Conservation (phyloP, 2,888 invertebrate genomes). For the Lasioglossum malachurum region DNA sequence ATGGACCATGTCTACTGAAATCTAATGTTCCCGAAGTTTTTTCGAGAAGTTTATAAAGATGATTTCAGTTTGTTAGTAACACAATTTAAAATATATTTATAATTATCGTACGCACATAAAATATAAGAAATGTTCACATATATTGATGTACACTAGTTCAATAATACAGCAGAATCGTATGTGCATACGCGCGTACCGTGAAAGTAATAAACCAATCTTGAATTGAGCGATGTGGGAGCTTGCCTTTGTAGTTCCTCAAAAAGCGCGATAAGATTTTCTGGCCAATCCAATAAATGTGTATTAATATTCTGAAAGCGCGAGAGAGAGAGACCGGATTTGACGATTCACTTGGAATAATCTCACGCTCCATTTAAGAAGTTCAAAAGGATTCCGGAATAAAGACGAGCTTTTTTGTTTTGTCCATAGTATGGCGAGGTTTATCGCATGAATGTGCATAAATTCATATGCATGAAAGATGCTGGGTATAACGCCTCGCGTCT, state of each 20-base stretch:
- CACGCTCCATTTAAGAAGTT: neutral
- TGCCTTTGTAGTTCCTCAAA: neutral
- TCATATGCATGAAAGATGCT: conserved; percentile 31
- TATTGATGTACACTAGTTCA: neutral
- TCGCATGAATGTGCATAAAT: conserved; percentile 22
- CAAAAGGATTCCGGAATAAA: neutral
- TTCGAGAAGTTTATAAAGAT: neutral
- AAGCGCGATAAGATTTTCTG: neutral
- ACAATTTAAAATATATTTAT: neutral
- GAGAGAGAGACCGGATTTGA: neutral
- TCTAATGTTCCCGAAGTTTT: neutral
- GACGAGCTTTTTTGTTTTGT: neutral
- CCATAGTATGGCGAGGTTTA: conserved; percentile 4
- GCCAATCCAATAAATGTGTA: neutral
- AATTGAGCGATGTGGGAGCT: neutral
- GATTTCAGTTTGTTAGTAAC: neutral
- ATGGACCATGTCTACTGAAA: neutral
- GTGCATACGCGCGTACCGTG: neutral
- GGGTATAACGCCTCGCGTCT: neutral
- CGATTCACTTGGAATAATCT: conserved; percentile 1
- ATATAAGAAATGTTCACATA: neutral
- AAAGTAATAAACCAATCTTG: neutral
- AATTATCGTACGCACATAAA: neutral
- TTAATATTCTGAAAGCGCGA: neutral
- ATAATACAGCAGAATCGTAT: neutral